Evolutionary conservation across 2,797 vertebrate genomes (phyloP), one percentile per base, ranked within the genome.

Genomic region (Urosaurus nigricauda): DNA sequence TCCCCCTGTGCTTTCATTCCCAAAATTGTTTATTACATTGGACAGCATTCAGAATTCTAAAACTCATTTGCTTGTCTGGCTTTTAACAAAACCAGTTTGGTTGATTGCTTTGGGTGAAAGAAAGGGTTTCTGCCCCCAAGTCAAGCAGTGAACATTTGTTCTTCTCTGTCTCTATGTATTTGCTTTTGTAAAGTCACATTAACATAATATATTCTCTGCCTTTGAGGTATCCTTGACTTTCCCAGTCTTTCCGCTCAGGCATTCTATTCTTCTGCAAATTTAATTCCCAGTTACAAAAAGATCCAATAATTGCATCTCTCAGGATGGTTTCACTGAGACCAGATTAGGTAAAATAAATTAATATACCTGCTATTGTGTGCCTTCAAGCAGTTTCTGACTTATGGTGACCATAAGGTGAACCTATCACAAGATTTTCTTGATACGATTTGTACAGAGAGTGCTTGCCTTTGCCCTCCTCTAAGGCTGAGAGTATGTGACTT

Each of bases 231-330:
- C 47, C 29, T 78, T 51, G 77, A 32, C 13, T 51, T 78, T 32
- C 77, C 47, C 29, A 51, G 26, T 51, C 77, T 26, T 65, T 5
- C 21, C 26, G 24, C 47, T 24, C 29, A 53, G 9, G 40, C 40
- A 47, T 51, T 78, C 75, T 78, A 32, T 78, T 47, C 43, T 78
- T 53, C 77, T 78, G 77, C 7, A 78, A 78, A 78, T 78, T 32
- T 3, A 21, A 53, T 78, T 78, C 77, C 75, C 43, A 43, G 26
- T 47, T 47, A 51, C 63, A 13, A 75, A 47, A 47, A 16, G 43
- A 14, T 78, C 43, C 4, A 32, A 11, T 51, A 13, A 47, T 77
- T 77, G 13, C 75, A 77, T 2, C 43, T 47, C 47, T 47, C 2
- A 47, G 40, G 47, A 77, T 47, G 29, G 74, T 77, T 74, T 40